phyloP scores from a whole-genome alignment of 2,113 vertebrate species.

The Varanus salvator region DNA sequence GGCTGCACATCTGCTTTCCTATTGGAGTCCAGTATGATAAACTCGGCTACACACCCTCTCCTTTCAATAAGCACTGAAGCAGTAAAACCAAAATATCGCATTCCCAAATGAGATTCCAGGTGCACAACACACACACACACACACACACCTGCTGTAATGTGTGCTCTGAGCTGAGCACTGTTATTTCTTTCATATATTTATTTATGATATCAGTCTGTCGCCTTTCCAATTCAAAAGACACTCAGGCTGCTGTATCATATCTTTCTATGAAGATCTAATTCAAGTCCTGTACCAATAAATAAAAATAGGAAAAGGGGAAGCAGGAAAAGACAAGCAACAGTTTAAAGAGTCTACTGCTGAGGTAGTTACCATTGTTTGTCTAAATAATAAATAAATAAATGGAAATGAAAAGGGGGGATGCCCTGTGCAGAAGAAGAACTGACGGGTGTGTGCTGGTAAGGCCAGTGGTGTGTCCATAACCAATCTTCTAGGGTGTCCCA shows the following conservation, averaged over 20 bases:
- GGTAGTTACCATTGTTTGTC: no score
- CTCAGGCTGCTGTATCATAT: background rate
- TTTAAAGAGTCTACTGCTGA: background rate
- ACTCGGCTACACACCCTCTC: background rate
- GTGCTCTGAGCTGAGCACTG: background rate
- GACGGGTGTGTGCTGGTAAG: background rate
- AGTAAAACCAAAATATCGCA: background rate
- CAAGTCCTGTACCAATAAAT: background rate
- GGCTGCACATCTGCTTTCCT: conserved; percentile 65
- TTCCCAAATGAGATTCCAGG: background rate
- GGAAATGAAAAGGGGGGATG: background rate
- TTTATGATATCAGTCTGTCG: no score
- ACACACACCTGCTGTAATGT: background rate
- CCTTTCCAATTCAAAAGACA: background rate
- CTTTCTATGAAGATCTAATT: background rate
- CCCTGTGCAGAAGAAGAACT: background rate
- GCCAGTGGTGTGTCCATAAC: background rate
- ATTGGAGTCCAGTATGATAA: conserved; percentile 58
- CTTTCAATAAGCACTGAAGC: conserved; percentile 14
- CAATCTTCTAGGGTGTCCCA: background rate
- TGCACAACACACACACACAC: background rate
- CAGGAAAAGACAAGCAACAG: background rate
- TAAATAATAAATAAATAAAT: no score
- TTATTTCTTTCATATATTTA: background rate
- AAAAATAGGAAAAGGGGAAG: background rate